These are phyloP conservation scores for Crotalus viridis DNA, from an alignment of 2,113 vertebrate genomes.

Conservation along the genomic window DNA sequence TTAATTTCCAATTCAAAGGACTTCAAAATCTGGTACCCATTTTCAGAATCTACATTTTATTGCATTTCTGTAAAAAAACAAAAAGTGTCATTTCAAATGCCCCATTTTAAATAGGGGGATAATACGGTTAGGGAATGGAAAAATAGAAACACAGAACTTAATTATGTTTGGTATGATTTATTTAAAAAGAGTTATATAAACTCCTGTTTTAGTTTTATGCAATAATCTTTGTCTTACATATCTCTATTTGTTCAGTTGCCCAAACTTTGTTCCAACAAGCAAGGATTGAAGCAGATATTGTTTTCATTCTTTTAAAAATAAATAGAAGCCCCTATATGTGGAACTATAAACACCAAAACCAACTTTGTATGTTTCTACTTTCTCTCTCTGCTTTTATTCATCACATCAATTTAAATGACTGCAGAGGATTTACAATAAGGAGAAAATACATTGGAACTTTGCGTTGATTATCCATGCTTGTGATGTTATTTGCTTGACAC, in stretches of 20 bases:
- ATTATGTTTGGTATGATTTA: background rate
- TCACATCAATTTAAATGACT: background rate
- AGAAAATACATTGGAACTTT: background rate
- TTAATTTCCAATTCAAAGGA: background rate
- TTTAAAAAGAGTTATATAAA: background rate
- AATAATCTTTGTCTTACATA: too few species aligned
- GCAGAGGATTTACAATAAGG: background rate
- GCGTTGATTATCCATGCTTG: background rate
- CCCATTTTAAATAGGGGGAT: background rate
- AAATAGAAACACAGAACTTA: background rate
- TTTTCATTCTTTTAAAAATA: background rate
- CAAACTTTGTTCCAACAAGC: background rate
- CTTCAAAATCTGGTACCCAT: background rate
- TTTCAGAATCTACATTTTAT: background rate
- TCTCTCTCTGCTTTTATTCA: background rate
- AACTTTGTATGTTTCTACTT: background rate
- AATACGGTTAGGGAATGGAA: background rate
- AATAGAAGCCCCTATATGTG: background rate
- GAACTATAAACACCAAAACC: background rate
- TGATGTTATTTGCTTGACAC: background rate
- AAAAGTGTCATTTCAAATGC: background rate
- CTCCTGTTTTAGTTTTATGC: background rate
- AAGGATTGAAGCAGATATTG: background rate
- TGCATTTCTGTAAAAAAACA: conserved; percentile 14
- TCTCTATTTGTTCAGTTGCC: background rate